Percentiles rank a stretch among this genome's conserved stretches.
These are phyloP conservation scores for Caranx ignobilis DNA, from an alignment of 2,113 vertebrate genomes.

Conservation along the genomic window DNA sequence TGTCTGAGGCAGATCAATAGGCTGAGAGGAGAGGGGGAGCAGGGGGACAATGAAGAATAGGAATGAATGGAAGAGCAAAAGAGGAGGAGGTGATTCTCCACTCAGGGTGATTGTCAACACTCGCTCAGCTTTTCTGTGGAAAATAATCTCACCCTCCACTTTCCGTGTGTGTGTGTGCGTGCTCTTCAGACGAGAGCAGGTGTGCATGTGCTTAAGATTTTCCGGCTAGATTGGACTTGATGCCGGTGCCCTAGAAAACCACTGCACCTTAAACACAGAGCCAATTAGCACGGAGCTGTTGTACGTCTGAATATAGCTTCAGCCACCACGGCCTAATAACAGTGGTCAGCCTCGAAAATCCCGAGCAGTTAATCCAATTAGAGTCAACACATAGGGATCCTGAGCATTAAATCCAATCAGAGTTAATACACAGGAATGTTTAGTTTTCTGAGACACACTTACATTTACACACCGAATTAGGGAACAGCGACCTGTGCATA, in stretches of 20 bases:
- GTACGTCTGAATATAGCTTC: slow-evolving; percentile 57
- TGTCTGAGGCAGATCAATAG: slow-evolving; percentile 49
- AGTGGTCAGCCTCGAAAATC: slow-evolving; percentile 58
- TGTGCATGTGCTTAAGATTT: slow-evolving; percentile 8
- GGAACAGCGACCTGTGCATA: not conserved
- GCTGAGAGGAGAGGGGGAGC: slow-evolving; percentile 21
- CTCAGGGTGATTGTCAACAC: slow-evolving; percentile 12
- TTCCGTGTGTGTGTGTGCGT: not conserved
- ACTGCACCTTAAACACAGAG: slow-evolving; percentile 41
- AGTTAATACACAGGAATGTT: slow-evolving; percentile 34
- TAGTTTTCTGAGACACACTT: not conserved
- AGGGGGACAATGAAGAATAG: not conserved
- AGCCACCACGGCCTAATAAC: slow-evolving; percentile 44
- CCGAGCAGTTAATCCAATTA: slow-evolving; percentile 73
- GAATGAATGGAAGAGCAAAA: not conserved
- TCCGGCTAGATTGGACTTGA: slow-evolving; percentile 22
- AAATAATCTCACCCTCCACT: slow-evolving; percentile 1
- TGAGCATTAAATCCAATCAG: slow-evolving; percentile 49
- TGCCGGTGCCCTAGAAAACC: slow-evolving; percentile 45
- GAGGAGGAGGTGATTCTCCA: not conserved
- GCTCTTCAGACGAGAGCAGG: not conserved
- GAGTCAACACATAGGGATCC: slow-evolving; percentile 54
- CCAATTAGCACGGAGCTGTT: slow-evolving; percentile 41
- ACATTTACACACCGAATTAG: not conserved
- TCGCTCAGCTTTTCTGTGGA: not conserved